Evolutionary conservation across 2,113 vertebrate genomes (phyloP), one percentile per base, ranked within the genome.

Genomic region (Baryphthengus martii): DNA sequence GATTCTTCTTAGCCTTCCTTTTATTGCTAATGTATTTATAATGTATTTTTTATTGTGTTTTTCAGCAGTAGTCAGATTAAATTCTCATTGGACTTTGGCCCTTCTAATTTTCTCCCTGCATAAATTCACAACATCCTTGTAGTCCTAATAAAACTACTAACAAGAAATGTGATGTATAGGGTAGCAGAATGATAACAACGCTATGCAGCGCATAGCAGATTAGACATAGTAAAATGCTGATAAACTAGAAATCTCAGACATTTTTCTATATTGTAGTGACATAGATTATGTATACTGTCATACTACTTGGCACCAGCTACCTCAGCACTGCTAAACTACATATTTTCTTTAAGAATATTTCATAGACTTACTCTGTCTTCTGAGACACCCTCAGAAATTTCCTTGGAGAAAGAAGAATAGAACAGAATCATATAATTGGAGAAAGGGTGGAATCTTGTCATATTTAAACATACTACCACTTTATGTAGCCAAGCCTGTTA

Each of bases 341-440:
- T 1, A 16, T 66, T 81, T 65, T 66, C 15, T 58, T 85, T 75
- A 61, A 35, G 20, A 61, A 44, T 70, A 25, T 65, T 68, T 29
- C 0, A 0, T 33, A 80, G 13, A 40, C 3, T 42, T 86, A 53
- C 8, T 62, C 24, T 65, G n/a, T 4, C 5, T 79, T 17, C 37
- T 66, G 28, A 55, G 39, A 65, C 7, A 37, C 21, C 4, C 7
- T 76, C 35, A 68, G 33, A 37, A 20, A 70, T 17, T 20, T 84
- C 17, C 49, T 61, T 58, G 20, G 14, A 85, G 37, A 85, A 66
- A 66, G 6, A n/a, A n/a, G n/a, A n/a, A n/a, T n/a, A n/a, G n/a
- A n/a, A n/a, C n/a, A n/a, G n/a, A n/a, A n/a, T n/a, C n/a, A n/a
- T n/a, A n/a, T n/a, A n/a, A n/a, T 61, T 58, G 20, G 14, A 85